Conservation (phyloP, 2,888 invertebrate genomes). For the Branchellion lobata region DNA sequence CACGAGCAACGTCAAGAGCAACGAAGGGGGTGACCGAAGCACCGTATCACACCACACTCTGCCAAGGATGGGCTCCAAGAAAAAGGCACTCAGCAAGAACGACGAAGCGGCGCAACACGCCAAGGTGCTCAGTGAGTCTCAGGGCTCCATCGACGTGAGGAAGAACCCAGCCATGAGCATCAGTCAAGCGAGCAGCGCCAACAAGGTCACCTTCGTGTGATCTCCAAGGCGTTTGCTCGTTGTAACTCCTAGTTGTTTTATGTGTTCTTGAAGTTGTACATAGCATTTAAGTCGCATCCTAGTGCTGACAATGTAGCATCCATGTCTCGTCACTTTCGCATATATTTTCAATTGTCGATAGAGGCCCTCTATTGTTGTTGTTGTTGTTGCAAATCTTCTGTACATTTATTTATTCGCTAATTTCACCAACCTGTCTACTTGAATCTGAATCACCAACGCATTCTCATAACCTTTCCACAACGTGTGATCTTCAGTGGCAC, state of each 20-base stretch:
- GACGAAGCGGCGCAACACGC: neutral
- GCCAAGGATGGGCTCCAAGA: conserved; percentile 48
- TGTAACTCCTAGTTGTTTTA: neutral
- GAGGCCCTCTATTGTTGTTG: no score
- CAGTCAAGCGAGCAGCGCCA: neutral
- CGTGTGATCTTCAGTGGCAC: no score
- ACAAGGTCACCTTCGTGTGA: conserved; percentile 36
- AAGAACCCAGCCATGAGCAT: conserved; percentile 15
- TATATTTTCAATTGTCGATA: no score
- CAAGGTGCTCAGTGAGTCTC: conserved; percentile 17
- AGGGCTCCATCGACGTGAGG: conserved; percentile 15
- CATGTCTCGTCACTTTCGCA: no score
- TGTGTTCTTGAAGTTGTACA: neutral
- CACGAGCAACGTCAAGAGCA: neutral
- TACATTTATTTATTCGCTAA: no score
- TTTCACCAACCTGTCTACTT: no score
- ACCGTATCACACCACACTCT: conserved; percentile 46
- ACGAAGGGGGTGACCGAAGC: neutral
- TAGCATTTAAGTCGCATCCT: no score
- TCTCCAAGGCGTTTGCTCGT: neutral
- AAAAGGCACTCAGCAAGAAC: conserved; percentile 30
- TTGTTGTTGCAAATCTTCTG: no score
- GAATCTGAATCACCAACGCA: no score
- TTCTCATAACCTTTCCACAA: no score
- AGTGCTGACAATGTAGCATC: no score